Base-by-base conservation (phyloP, 1,140 invertebrate genomes). In the Drosophila murphyi region DNA sequence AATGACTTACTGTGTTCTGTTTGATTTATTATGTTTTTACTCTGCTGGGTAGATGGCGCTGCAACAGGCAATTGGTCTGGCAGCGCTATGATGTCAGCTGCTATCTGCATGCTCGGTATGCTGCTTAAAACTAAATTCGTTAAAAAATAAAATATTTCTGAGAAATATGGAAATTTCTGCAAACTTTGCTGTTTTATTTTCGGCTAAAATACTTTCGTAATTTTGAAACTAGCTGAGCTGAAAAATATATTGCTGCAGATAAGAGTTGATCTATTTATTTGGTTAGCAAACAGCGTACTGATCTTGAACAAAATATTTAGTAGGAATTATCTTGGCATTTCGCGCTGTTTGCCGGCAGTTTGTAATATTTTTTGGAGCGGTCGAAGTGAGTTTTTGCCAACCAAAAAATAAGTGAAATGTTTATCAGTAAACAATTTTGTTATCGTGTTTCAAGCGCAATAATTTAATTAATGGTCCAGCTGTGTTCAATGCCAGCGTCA, bases 1-100 rank as follows among this genome's bases (percentile, higher is more conserved):
- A 45, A 69, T 69, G 71, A 69, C 71, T 69, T 73, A 55, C 71
- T 73, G 10, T 20, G 64, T 69, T 67, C 54, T 39, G 29, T 61
- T 20, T 20, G 20, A 20, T 50, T 59, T 34, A 50, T 12, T 35
- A 34, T 28, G 29, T 7, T 34, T 52, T 32, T 10, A 10, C 10
- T 45, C 34, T 32, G n/a, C 41, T 41, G 48, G 34, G 55, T 47
- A 71, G 68, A 32, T 64, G 68, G 60, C 68, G 60, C 41, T 64
- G 51, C 41, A 50, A 29, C 5, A 2, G 28, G 3, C 10, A 29
- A n/a, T 32, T 5, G 7, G 7, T n/a, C 10, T 45, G 59, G 60
- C 67, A 70, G 31, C 28, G 39, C 59, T 31, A 7, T 2, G 4
- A 29, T 8, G 10, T 12, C 61, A 71, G 60, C 68, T 71, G 68